A percentile compares a stretch with the other conserved stretches of the same genome.
These are phyloP conservation scores for Leptogaster cylindrica DNA, from an alignment of 2,888 invertebrate species.

Conservation along the genomic window DNA sequence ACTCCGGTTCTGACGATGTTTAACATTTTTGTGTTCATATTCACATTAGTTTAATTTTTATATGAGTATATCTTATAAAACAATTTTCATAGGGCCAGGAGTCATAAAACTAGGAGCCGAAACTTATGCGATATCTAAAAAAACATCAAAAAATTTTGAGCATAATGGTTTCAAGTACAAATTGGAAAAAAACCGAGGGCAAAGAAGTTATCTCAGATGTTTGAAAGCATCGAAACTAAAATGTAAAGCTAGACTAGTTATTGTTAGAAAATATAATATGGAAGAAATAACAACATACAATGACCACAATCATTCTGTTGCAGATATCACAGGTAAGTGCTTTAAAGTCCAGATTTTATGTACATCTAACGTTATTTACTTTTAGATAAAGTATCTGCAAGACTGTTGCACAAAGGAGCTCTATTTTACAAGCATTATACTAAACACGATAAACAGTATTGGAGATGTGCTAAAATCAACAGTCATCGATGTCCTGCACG, in stretches of 20 bases:
- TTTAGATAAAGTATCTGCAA: conserved; percentile 22
- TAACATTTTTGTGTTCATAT: no score
- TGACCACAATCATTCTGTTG: conserved; percentile 42
- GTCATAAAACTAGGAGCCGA: conserved; percentile 36
- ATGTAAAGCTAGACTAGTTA: conserved; percentile 43
- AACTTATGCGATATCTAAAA: conserved; percentile 36
- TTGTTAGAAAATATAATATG: neutral
- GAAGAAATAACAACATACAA: conserved; percentile 17
- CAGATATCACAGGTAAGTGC: no score
- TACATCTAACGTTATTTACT: neutral
- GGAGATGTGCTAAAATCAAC: conserved; percentile 43
- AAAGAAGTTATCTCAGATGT: conserved; percentile 43
- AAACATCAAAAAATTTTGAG: conserved; percentile 11
- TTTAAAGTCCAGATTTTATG: neutral
- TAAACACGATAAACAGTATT: conserved; percentile 34
- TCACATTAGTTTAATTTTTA: no score
- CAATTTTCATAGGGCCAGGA: conserved; percentile 8
- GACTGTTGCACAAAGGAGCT: conserved; percentile 41
- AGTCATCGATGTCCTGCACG: conserved; percentile 42
- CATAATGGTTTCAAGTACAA: conserved; percentile 39
- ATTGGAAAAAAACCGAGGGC: conserved; percentile 39
- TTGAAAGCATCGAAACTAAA: neutral
- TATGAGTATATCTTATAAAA: no score
- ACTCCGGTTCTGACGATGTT: no score
- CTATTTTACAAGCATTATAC: conserved; percentile 44